Conservation (phyloP, 2,113 vertebrate genomes). For the Cyanocitta stelleri region DNA sequence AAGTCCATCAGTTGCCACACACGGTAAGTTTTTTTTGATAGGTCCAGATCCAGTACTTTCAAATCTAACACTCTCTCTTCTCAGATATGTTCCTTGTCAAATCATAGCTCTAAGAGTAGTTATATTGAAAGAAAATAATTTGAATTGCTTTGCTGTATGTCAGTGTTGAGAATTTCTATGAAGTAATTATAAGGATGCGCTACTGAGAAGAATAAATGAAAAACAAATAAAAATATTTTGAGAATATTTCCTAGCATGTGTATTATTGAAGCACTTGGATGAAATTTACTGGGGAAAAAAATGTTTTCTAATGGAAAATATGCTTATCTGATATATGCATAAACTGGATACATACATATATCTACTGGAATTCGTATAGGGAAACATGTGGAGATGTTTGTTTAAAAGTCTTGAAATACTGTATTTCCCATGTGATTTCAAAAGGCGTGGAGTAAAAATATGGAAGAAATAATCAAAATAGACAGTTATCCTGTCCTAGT, state of each 20-base stretch:
- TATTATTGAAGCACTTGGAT: neutral
- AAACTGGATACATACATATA: neutral
- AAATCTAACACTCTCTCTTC: neutral
- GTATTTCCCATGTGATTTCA: constrained; percentile 1
- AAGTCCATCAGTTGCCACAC: neutral
- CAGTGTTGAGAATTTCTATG: neutral
- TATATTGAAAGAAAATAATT: neutral
- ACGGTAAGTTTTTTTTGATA: constrained; percentile 72
- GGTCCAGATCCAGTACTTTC: neutral
- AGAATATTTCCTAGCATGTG: neutral
- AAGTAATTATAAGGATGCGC: neutral
- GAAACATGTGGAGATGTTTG: constrained; percentile 9
- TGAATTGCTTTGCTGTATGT: neutral
- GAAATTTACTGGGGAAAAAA: neutral
- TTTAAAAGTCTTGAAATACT: neutral
- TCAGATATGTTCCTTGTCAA: neutral
- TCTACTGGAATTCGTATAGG: neutral
- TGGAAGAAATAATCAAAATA: neutral
- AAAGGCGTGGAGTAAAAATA: neutral
- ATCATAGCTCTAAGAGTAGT: neutral
- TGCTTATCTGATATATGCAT: neutral
- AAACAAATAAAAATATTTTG: neutral
- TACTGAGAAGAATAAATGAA: neutral
- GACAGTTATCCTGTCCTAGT: neutral
- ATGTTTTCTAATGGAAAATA: neutral